Evolutionary conservation across 2,888 invertebrate species (phyloP), one percentile per base, ranked within the genome.

Genomic region (Abrostola triplasia): DNA sequence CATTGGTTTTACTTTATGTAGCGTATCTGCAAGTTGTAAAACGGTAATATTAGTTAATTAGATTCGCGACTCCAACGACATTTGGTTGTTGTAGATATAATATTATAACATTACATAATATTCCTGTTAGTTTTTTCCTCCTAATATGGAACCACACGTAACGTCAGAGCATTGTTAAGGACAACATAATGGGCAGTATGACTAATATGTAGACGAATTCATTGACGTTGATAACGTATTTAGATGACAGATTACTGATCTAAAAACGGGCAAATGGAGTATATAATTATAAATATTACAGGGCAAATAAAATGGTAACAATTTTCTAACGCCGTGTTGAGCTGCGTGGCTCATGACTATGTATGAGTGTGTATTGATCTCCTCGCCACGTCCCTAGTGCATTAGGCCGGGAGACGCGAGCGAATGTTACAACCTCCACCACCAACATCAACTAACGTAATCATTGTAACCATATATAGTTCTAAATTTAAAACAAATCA

Each of bases 301-400:
- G 47, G 42, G 8, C 49, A 13, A 55, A 57, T 59, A 41, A 50
- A 60, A 58, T 55, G 54, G 60, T 73, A 64, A 57, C 69, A 68
- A 48, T 76, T 60, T 56, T 52, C 57, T 66, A 57, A 54, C 59
- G 59, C 61, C 37, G 12, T 44, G 58, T 42, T 44, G 71, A 67
- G 60, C 59, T 78, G 61, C 67, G 70, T 76, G 66, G 65, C 76
- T 63, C 59, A 42, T 50, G 59, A 41, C 76, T 64, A 68, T 53
- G 70, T 62, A 53, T 9, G 9, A 24, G 13, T 47, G 49, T 59
- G 73, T 77, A 77, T 77, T 67, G 77, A 77, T 77, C 77, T 76
- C 69, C 71, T 64, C 70, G 70, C 60, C 67, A 62, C 66, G 67
- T 75, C 77, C 73, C 77, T 50, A 38, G 65, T 60, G 78, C 63